A percentile compares a stretch with the other conserved stretches of the same genome.
phyloP scores from a whole-genome alignment of 2,888 invertebrate species.

The Drosophila subsilvestris region DNA sequence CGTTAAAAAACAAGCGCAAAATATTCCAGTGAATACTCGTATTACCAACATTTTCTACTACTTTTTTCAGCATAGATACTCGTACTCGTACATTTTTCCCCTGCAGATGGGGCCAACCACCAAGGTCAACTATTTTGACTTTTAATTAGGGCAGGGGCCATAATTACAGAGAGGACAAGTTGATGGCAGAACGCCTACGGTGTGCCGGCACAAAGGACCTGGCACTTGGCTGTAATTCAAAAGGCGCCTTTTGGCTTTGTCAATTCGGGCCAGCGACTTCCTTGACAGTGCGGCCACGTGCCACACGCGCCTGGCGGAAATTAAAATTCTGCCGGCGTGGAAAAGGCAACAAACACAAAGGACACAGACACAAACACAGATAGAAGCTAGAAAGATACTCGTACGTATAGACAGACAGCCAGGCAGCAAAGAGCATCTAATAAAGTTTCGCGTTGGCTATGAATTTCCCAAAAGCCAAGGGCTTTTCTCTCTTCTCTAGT shows the following conservation, averaged over 20 bases:
- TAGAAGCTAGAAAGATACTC: slow-evolving; percentile 19
- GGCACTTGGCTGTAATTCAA: slow-evolving; percentile 29
- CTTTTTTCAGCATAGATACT: background rate
- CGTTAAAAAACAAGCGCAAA: slow-evolving; percentile 39
- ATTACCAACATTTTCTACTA: slow-evolving; percentile 16
- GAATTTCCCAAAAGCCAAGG: slow-evolving; percentile 37
- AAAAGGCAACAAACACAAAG: slow-evolving; percentile 45
- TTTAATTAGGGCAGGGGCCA: slow-evolving; percentile 44
- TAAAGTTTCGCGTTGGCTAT: slow-evolving; percentile 39
- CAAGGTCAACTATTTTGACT: slow-evolving; percentile 47
- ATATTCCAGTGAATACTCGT: slow-evolving; percentile 47
- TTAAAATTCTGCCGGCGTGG: slow-evolving; percentile 68
- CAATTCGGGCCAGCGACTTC: slow-evolving; percentile 24
- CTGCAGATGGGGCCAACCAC: slow-evolving; percentile 1
- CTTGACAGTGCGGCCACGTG: slow-evolving; percentile 57
- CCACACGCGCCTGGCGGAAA: slow-evolving; percentile 53
- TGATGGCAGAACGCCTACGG: slow-evolving; percentile 20
- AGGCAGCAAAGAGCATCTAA: slow-evolving; percentile 45
- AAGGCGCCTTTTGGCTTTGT: slow-evolving; percentile 26
- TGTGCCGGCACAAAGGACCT: slow-evolving; percentile 14
- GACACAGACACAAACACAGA: slow-evolving; percentile 8
- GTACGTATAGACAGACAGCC: slow-evolving; percentile 6
- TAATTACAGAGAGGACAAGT: slow-evolving; percentile 37
- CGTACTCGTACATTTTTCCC: background rate
- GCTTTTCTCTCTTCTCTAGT: slow-evolving; percentile 8